Conservation (phyloP, 2,113 vertebrate species). For the Paracanthobrama guichenoti region DNA sequence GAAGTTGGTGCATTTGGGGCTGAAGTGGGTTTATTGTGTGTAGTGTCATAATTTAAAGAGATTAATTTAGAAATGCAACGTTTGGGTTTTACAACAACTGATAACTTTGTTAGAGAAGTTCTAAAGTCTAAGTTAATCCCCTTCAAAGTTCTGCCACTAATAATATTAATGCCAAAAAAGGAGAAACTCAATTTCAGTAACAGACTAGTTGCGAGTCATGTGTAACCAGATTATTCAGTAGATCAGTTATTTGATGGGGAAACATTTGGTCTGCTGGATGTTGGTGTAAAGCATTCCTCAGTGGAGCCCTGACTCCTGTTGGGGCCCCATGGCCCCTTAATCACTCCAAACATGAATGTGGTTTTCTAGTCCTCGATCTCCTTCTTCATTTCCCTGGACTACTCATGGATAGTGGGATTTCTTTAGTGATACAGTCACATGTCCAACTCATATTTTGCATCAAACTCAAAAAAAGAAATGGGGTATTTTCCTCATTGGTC, state of each 20-base stretch:
- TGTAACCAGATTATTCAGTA: neutral
- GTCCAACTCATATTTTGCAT: neutral
- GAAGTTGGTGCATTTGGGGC: neutral
- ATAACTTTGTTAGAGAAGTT: neutral
- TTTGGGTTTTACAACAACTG: neutral
- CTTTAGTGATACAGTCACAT: neutral
- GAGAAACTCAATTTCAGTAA: neutral
- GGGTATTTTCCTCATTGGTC: neutral
- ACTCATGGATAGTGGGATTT: neutral
- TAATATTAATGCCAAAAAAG: neutral
- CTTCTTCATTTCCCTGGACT: neutral
- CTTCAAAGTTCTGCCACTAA: neutral
- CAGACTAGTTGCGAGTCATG: neutral
- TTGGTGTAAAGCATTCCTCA: constrained; percentile 20
- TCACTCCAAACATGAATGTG: neutral
- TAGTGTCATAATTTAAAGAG: neutral
- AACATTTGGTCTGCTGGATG: neutral
- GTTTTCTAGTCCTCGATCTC: neutral
- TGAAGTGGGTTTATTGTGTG: neutral
- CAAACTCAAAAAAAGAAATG: neutral
- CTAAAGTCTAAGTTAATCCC: neutral
- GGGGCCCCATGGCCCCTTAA: neutral
- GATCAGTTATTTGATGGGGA: constrained; percentile 2
- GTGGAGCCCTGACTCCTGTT: constrained; percentile 6
- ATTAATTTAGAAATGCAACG: neutral